These are phyloP conservation scores for Rhinoderma darwinii DNA, from an alignment of 2,113 vertebrate species.

Conservation along the genomic window DNA sequence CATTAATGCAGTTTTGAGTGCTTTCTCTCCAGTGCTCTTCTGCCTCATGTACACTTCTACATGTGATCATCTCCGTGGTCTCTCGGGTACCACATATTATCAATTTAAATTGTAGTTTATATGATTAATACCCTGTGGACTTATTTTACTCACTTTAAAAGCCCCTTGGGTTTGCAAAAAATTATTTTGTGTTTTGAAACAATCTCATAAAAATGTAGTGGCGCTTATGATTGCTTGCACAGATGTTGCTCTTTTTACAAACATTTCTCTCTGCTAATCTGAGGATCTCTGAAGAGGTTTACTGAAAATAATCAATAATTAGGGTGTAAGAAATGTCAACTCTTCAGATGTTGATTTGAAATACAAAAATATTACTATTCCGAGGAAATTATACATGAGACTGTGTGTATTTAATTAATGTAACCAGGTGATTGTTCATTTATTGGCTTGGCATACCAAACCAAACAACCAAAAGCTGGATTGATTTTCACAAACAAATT, in stretches of 20 bases:
- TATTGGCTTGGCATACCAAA: too few relatives aligned
- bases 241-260: slow-evolving; percentile 44
- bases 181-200: slow-evolving; percentile 39
- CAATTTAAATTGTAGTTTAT: slow-evolving; percentile 47
- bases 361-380: neutral
- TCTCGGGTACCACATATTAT: slow-evolving; percentile 31
- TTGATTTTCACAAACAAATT: too few relatives aligned
- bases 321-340: neutral
- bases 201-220: slow-evolving; percentile 52
- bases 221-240: slow-evolving; percentile 38
- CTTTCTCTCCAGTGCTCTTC: neutral
- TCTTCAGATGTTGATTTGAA: too few relatives aligned
- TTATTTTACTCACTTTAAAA: slow-evolving; percentile 42
- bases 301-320: slow-evolving; percentile 32
- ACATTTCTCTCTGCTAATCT: slow-evolving; percentile 21
- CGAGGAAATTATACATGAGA: neutral
- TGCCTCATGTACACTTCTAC: slow-evolving; percentile 33
- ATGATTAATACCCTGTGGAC: slow-evolving; percentile 53
- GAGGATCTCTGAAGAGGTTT: slow-evolving; percentile 9
- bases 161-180: slow-evolving; percentile 32
- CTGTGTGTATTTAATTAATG: too few relatives aligned
- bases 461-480: too few relatives aligned
- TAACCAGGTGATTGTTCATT: too few relatives aligned
- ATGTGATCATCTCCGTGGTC: slow-evolving; percentile 27
- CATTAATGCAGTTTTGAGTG: neutral